Evolutionary conservation across 2,888 invertebrate species (phyloP).

Genomic region (Phyllotreta cruciferae): DNA sequence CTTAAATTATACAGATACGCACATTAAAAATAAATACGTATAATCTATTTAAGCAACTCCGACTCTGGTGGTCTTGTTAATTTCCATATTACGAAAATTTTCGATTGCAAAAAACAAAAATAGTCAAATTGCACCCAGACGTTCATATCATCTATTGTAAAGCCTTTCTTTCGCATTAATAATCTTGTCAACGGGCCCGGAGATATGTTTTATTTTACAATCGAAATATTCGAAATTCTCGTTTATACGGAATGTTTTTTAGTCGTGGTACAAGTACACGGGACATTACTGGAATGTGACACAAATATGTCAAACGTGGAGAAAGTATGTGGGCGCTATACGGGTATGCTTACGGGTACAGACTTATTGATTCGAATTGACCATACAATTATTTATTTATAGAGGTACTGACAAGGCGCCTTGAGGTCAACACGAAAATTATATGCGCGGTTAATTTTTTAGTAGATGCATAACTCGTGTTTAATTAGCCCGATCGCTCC

Average conservation of each 20-base stretch:
- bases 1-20: too few relatives aligned
- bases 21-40: too few relatives aligned
- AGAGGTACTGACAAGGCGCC: not conserved
- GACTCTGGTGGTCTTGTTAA: not conserved
- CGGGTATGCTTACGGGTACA: slow-evolving; percentile 4
- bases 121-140: not conserved
- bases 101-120: not conserved
- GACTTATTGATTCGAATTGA: slow-evolving; percentile 8
- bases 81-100: slow-evolving; percentile 14
- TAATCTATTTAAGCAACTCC: too few relatives aligned
- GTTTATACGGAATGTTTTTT: slow-evolving; percentile 18
- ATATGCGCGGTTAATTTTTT: not conserved
- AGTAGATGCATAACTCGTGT: too few relatives aligned
- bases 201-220: slow-evolving; percentile 9
- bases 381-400: slow-evolving; percentile 8
- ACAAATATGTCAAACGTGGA: slow-evolving; percentile 37
- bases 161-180: slow-evolving; percentile 4
- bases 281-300: slow-evolving; percentile 37
- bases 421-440: slow-evolving; percentile 11
- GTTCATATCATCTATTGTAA: slow-evolving; percentile 6
- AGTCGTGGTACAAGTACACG: slow-evolving; percentile 23
- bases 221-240: slow-evolving; percentile 12
- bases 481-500: too few relatives aligned
- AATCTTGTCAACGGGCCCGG: slow-evolving; percentile 1
- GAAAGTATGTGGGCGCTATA: slow-evolving; percentile 29